Evolutionary conservation across 2,888 invertebrate species (phyloP), one percentile per base, ranked within the genome.

Genomic region (Brachylomia viminalis): DNA sequence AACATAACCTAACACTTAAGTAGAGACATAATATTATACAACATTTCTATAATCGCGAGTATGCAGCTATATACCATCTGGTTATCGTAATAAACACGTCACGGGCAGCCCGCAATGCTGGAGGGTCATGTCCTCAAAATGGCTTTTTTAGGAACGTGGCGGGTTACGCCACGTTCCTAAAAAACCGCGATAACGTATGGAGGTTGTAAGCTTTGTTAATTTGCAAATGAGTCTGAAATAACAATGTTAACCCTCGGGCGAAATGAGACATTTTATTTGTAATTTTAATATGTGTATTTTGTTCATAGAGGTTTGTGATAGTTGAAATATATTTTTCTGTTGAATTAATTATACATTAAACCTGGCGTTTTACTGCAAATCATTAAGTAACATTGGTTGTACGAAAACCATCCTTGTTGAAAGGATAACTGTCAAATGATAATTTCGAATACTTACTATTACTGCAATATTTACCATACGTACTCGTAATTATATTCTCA

Each of bases 101-200:
- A 80, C 69, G 20, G 47, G 10, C 86, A 77, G 65, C 38, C 45
- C 30, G 58, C 77, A 68, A 38, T 15, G n/a, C 45, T 76, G 58
- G 73, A 76, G 56, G 52, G 45, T 33, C 54, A 47, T 65, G 77
- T 66, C 69, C 82, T 66, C 52, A 77, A 87, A 87, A 82, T 67
- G 81, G 61, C 70, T 77, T 81, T 87, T n/a, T n/a, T n/a, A n/a
- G n/a, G n/a, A n/a, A n/a, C n/a, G n/a, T n/a, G n/a, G n/a, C n/a
- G n/a, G n/a, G 77, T 79, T 64, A 73, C 68, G 64, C 30, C 2
- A 62, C 77, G 66, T 75, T 80, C 61, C 90, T 90, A 89, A 90
- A 92, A 92, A 91, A 89, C 83, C 77, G 82, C 85, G 87, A 90
- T 90, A 88, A 76, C 79, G 54, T 59, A 69, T 67, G 62, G 27